Conservation (phyloP, 2,888 invertebrate genomes). For the Oscheius onirici region DNA sequence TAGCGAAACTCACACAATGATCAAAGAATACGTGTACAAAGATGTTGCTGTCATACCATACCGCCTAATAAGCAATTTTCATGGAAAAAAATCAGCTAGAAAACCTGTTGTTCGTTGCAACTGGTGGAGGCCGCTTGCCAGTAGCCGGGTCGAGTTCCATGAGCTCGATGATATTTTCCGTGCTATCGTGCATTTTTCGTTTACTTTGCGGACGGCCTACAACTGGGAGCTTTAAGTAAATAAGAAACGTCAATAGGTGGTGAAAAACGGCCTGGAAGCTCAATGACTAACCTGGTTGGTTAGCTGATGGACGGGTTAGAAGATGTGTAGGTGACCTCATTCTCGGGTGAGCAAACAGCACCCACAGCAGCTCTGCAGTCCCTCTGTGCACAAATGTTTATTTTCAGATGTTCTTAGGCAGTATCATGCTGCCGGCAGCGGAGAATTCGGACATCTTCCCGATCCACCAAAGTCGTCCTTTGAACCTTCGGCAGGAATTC, state of each 20-base stretch:
- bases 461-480: slow-evolving; percentile 56
- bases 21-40: slow-evolving; percentile 24
- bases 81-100: neutral
- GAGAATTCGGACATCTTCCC: slow-evolving; percentile 57
- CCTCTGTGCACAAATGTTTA: neutral
- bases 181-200: slow-evolving; percentile 30
- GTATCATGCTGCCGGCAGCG: slow-evolving; percentile 49
- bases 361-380: neutral
- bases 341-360: slow-evolving; percentile 23
- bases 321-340: slow-evolving; percentile 28
- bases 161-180: slow-evolving; percentile 39
- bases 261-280: neutral
- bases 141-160: slow-evolving; percentile 28
- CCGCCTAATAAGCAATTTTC: slow-evolving; percentile 17
- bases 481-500: slow-evolving; percentile 47
- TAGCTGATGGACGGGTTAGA: slow-evolving; percentile 1
- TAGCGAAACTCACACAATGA: slow-evolving; percentile 27
- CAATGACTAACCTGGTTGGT: neutral
- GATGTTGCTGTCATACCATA: slow-evolving; percentile 2
- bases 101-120: slow-evolving; percentile 23
- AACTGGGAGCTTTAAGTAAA: slow-evolving; percentile 20
- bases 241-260: slow-evolving; percentile 7
- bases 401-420: slow-evolving; percentile 32
- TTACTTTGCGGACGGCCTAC: slow-evolving; percentile 31
- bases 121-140: slow-evolving; percentile 6